phyloP scores from a whole-genome alignment of 2,888 invertebrate genomes.

The Eristalis intricaria region DNA sequence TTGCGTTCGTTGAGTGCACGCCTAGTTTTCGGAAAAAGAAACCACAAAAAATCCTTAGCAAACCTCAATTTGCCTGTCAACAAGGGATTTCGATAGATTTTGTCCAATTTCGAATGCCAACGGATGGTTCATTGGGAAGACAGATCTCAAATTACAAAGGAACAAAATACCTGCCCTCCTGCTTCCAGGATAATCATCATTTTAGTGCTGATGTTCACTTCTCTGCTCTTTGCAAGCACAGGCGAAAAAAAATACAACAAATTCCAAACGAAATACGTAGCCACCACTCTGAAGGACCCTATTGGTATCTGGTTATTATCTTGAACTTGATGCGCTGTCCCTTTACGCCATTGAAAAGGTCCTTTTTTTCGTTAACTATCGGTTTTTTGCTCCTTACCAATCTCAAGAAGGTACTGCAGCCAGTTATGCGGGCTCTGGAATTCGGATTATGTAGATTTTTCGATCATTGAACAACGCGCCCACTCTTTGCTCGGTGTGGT shows the following conservation, averaged over 20 bases:
- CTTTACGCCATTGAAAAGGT: constrained; percentile 50
- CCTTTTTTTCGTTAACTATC: background rate
- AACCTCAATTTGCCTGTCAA: constrained; percentile 5
- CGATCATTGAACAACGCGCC: constrained; percentile 43
- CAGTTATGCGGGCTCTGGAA: constrained; percentile 70
- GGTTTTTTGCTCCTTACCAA: constrained; percentile 36
- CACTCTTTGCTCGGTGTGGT: constrained; percentile 23
- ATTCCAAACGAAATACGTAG: constrained; percentile 1
- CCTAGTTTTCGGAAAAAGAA: background rate
- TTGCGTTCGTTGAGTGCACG: background rate
- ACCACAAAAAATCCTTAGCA: background rate
- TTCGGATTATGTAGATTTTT: constrained; percentile 71
- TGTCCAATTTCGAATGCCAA: background rate
- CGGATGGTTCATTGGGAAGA: background rate
- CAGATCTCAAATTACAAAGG: constrained; percentile 55
- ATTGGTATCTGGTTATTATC: constrained; percentile 61
- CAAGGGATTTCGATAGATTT: constrained; percentile 16
- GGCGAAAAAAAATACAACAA: background rate
- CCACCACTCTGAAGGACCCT: constrained; percentile 51
- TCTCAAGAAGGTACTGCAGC: constrained; percentile 53
- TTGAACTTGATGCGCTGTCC: constrained; percentile 53
- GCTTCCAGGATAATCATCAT: constrained; percentile 47
- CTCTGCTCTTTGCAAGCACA: constrained; percentile 21
- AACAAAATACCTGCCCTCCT: constrained; percentile 52
- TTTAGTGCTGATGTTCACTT: constrained; percentile 46